These are phyloP conservation scores for Labeo rohita DNA, from an alignment of 2,113 vertebrate genomes.

Conservation along the genomic window DNA sequence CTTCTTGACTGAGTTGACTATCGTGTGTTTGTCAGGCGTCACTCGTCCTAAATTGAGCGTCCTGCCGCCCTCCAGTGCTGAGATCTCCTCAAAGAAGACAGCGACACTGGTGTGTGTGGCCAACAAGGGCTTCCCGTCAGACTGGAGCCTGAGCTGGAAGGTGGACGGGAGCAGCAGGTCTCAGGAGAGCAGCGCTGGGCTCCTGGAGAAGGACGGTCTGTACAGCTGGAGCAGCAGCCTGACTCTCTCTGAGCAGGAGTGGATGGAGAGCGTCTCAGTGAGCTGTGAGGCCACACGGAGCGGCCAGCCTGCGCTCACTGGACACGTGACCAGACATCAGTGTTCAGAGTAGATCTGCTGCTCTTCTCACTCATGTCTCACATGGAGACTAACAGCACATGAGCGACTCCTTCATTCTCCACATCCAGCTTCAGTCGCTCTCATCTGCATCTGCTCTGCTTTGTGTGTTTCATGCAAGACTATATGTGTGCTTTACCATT, in stretches of 20 bases:
- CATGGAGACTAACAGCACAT: background rate
- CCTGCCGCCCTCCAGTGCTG: conserved; percentile 62
- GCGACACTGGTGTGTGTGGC: conserved; percentile 67
- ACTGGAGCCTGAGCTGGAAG: too few species aligned
- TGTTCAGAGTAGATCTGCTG: background rate
- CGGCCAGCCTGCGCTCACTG: too few species aligned
- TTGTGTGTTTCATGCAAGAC: background rate
- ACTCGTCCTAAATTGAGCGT: conserved; percentile 60
- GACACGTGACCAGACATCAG: background rate
- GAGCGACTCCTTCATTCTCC: too few species aligned
- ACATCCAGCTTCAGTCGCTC: background rate
- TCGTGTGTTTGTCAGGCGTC: background rate
- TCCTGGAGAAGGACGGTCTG: conserved; percentile 3
- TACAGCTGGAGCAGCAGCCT: conserved; percentile 1
- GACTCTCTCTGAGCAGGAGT: conserved; percentile 31
- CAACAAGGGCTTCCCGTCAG: conserved; percentile 37
- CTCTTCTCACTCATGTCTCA: background rate
- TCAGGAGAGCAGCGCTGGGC: background rate
- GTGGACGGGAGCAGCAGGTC: background rate
- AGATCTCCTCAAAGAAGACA: conserved; percentile 54
- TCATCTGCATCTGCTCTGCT: background rate
- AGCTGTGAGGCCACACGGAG: background rate
- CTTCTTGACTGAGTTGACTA: too few species aligned
- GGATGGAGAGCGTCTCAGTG: conserved; percentile 54
- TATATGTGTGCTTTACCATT: background rate